Evolutionary conservation across 2,888 invertebrate species (phyloP).

Genomic region (Heliothis peltigera): DNA sequence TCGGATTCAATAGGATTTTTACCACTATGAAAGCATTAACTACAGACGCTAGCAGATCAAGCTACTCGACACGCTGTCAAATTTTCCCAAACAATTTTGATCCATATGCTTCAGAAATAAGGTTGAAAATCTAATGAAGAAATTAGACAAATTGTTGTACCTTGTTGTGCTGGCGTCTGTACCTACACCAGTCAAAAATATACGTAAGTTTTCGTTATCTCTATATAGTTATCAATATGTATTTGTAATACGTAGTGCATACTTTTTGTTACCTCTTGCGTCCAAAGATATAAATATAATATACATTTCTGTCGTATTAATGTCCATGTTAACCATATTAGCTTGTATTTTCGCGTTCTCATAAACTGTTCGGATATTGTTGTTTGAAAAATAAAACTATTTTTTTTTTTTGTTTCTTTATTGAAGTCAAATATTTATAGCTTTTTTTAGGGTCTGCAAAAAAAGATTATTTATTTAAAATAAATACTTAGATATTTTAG

Average conservation of each 20-base stretch:
- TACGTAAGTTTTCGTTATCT: not conserved
- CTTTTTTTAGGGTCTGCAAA: not conserved
- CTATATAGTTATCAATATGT: not conserved
- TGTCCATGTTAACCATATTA: constrained; percentile 62
- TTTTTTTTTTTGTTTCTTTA: not conserved
- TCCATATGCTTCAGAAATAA: no score
- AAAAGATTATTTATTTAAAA: no score
- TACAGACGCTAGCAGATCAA: no score
- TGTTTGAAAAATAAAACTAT: constrained; percentile 45
- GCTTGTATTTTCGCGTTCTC: constrained; percentile 65
- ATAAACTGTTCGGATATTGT: constrained; percentile 49
- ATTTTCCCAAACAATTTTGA: no score
- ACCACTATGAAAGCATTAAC: no score
- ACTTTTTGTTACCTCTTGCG: constrained; percentile 49
- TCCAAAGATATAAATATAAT: constrained; percentile 38
- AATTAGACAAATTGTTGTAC: no score
- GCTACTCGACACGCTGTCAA: no score
- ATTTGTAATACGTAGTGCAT: constrained; percentile 38
- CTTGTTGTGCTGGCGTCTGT: no score
- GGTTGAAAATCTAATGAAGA: no score
- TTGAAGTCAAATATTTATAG: not conserved
- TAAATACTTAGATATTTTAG: no score
- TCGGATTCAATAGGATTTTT: no score
- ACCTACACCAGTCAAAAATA: not conserved
- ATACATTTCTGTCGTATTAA: constrained; percentile 59